Evolutionary conservation across 1,140 invertebrate genomes (phyloP), one percentile per base, ranked within the genome.

Genomic region (Dendrolimus punctatus): DNA sequence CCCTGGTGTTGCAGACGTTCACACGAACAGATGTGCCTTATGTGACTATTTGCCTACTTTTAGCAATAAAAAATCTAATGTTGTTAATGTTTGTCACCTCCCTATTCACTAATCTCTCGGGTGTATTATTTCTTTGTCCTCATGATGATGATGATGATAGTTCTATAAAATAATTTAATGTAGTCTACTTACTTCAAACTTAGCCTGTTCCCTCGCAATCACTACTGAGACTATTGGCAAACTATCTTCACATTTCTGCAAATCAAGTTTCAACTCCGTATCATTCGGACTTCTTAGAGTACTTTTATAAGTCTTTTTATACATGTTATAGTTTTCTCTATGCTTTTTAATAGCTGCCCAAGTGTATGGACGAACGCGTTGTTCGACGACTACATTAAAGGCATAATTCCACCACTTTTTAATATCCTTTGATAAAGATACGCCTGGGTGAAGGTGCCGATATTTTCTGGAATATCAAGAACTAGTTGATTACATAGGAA

Each of bases 361-460:
- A 1, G 92, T 92, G 68, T 92, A 94, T 0, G 94, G 92, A 52
- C 90, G 84, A 4, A 96, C 89, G 41, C 91, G 84, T 63, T 95
- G 91, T 65, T 94, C 91, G 8, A 95, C 57, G 4, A 95, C 87
- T n/a, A 91, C 90, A 51, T 91, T 90, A 66, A 91, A 93, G 0
- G 93, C 92, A 71, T 96, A 96, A 41, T 87, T 89, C 95, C 95
- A 96, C 94, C 94, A 96, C 56, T 77, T 77, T 51, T 82, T 88
- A 4, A 74, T 71, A 62, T 90, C 87, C 49, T 88, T 84, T 4
- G 68, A 68, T 6, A 91, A 68, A 5, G 70, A 81, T 6, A 87
- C 64, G 0, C 82, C 83, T 0, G 91, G 90, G 57, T 89, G 83
- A 3, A 86, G 67, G 45, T 87, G 83, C 6, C 86, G 83, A 60